Conservation (phyloP, 2,113 vertebrate species). For the Oncorhynchus masou region DNA sequence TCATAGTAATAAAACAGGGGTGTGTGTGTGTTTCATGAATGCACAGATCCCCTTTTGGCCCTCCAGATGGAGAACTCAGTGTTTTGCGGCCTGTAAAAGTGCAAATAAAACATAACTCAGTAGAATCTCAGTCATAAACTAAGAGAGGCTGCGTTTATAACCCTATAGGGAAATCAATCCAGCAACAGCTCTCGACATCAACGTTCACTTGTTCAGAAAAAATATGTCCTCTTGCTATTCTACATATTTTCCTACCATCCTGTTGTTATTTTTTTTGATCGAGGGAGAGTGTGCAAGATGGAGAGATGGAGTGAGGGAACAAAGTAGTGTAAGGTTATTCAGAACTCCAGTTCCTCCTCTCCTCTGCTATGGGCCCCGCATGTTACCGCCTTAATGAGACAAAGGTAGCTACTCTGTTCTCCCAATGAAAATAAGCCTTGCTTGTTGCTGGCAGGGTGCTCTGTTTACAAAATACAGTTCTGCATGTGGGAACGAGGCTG, state of each 20-base stretch:
- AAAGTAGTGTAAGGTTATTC: too few species aligned
- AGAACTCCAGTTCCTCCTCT: too few species aligned
- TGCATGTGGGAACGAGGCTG: constrained; percentile 31
- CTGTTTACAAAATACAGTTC: constrained; percentile 45
- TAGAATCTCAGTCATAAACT: background rate
- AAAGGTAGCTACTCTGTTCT: too few species aligned
- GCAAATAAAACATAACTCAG: background rate
- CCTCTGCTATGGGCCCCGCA: too few species aligned
- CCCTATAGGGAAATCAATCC: background rate
- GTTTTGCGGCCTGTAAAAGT: constrained; percentile 9
- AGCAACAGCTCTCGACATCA: background rate
- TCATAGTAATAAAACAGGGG: too few species aligned
- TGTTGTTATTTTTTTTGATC: background rate
- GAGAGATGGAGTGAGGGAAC: too few species aligned
- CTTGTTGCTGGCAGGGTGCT: constrained; percentile 33
- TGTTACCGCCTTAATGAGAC: too few species aligned
- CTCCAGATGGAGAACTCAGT: background rate
- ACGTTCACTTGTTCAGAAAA: background rate
- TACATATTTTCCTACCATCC: too few species aligned
- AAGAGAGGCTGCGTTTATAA: background rate
- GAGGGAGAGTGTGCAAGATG: background rate
- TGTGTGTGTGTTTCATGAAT: background rate
- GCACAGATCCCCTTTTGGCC: background rate
- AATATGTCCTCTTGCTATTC: background rate
- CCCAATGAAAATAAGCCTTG: constrained; percentile 3